Evolutionary conservation across 2,888 invertebrate genomes (phyloP), one percentile per base, ranked within the genome.

Genomic region (Zaprionus obscuricornis): DNA sequence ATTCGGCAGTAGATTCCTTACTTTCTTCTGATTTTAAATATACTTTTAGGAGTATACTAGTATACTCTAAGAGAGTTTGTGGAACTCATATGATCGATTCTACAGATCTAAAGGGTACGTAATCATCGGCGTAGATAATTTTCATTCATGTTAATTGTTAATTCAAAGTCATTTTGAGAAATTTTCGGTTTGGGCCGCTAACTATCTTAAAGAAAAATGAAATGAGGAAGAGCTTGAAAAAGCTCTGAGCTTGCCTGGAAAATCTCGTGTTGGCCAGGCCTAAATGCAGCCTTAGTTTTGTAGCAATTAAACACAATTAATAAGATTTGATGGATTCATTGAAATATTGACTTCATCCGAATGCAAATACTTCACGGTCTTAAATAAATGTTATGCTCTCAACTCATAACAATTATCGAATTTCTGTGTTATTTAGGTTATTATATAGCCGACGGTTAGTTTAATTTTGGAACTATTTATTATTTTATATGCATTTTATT

Each of bases 241-340:
- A 37, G 29, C 47, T 34, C 7, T 22, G 17, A 31, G 20, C 20
- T 49, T 49, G 50, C 46, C n/a, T 51, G 50, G 55, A n/a, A n/a
- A n/a, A n/a, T n/a, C n/a, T n/a, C n/a, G 24, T 24, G 24, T 4
- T 4, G 24, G 24, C 24, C 24, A 24, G 24, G 24, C 24, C 4
- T 24, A 24, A n/a, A n/a, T n/a, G 29, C 49, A 47, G 39, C n/a
- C 26, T 18, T 20, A 13, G 54, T 45, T 42, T 11, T 64, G 65
- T n/a, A 60, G 76, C 76, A 77, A 83, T 77, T 83, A 83, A 75
- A 81, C 65, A 79, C 66, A 83, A 83, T 83, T 72, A 75, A 59
- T 47, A 54, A 60, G 54, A 58, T 79, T 69, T 83, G 76, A 79
- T 72, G 72, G 68, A 78, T 64, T 63, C 10, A 29, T 67, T 69